Conservation (phyloP, 2,113 vertebrate species). For the Caracal caracal region DNA sequence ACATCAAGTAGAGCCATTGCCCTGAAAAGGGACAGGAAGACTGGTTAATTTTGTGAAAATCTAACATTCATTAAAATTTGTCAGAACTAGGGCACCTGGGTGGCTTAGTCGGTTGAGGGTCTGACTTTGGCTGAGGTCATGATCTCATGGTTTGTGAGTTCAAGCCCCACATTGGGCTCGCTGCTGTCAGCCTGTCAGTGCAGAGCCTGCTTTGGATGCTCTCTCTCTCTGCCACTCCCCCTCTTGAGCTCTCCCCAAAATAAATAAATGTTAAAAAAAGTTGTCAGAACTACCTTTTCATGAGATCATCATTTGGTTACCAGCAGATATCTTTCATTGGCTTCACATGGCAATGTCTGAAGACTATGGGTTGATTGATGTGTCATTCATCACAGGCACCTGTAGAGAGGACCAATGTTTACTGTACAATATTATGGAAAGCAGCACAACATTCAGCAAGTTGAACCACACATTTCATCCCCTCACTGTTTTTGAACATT, state of each 20-base stretch:
- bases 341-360: constrained; percentile 64
- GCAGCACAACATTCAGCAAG: constrained; percentile 62
- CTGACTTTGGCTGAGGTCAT: no score
- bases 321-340: constrained; percentile 3
- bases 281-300: background rate
- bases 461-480: background rate
- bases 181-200: no score
- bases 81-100: no score
- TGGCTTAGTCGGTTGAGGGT: no score
- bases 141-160: no score
- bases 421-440: constrained; percentile 45
- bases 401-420: constrained; percentile 69
- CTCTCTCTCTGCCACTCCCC: no score
- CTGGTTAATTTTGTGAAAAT: background rate
- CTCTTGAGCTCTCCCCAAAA: no score
- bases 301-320: constrained; percentile 38
- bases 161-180: no score
- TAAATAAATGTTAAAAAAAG: no score
- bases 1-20: background rate
- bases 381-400: constrained; percentile 51
- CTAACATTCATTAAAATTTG: constrained; percentile 18
- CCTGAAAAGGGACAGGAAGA: background rate
- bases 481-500: background rate
- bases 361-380: constrained; percentile 51
- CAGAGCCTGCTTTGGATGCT: no score